Evolutionary conservation across 2,888 invertebrate genomes (phyloP), one percentile per base, ranked within the genome.

Genomic region (Zaprionus obscuricornis): DNA sequence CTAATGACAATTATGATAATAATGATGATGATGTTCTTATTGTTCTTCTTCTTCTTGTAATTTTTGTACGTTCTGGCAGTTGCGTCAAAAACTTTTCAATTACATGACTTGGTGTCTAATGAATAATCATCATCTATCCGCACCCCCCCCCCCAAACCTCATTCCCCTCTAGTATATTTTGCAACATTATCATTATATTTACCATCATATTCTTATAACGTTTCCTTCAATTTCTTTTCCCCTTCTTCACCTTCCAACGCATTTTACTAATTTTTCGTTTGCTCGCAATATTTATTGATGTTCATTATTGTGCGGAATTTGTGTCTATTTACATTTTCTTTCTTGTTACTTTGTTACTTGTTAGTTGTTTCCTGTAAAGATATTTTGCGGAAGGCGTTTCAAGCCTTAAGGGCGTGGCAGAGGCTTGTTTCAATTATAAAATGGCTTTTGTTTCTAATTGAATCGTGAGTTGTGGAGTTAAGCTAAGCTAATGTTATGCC

Each of bases 381-480:
- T n/a, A n/a, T n/a, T n/a, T n/a, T 10, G 36, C 3, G 7, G 31
- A 31, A 31, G 13, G 31, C 13, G n/a, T 1, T 36, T 5, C n/a
- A 0, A 26, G 3, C 29, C 33, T 42, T 26, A 22, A 34, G 42
- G 57, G 60, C 57, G 47, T 55, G 62, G 34, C 60, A 50, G n/a
- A n/a, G 49, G 39, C 70, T 63, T 46, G 58, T 74, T 84, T 85
- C 79, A 85, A 79, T 87, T 86, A 79, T 74, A 84, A 86, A 86
- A 79, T 82, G 79, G 84, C 82, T 82, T 87, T 82, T 59, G 60
- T 64, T 72, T 71, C 75, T 83, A 86, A 86, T 87, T 84, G 82
- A 86, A 87, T 74, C 75, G 70, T 58, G 65, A 72, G 72, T 66
- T 33, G 27, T 59, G 47, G 50, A 43, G 45, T 43, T 56, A 26